Percentiles rank a stretch among this genome's conserved stretches.
Evolutionary conservation across 2,113 vertebrate genomes (phyloP).

Genomic region (Sinocyclocheilus anshuiensis): DNA sequence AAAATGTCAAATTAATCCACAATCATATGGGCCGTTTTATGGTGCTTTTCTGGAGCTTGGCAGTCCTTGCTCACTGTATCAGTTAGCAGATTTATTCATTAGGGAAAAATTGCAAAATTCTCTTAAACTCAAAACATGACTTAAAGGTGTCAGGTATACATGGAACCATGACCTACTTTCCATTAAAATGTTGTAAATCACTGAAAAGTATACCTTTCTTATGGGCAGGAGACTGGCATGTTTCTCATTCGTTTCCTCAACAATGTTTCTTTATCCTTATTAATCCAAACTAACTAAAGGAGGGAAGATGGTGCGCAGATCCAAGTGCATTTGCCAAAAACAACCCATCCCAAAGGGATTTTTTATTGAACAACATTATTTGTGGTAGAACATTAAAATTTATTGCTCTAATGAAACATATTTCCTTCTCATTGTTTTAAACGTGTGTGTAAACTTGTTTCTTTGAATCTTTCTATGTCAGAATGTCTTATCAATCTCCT

Average conservation of each 20-base stretch:
- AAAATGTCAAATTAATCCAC: neutral
- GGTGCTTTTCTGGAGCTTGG: too few relatives aligned
- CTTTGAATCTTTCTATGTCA: neutral
- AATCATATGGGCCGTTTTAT: neutral
- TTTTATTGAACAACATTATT: slow-evolving; percentile 41
- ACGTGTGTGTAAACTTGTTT: slow-evolving; percentile 29
- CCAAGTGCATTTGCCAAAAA: slow-evolving; percentile 38
- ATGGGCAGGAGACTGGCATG: slow-evolving; percentile 21
- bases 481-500: slow-evolving; percentile 14
- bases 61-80: neutral
- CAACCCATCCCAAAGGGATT: neutral
- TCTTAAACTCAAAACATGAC: neutral
- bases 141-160: neutral
- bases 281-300: slow-evolving; percentile 35
- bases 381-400: slow-evolving; percentile 44
- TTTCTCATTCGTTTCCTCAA: slow-evolving; percentile 31
- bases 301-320: slow-evolving; percentile 1
- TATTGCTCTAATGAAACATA: slow-evolving; percentile 47
- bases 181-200: slow-evolving; percentile 39
- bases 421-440: slow-evolving; percentile 36
- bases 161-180: neutral
- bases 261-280: slow-evolving; percentile 36
- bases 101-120: neutral
- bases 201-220: slow-evolving; percentile 37
- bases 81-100: neutral